Evolutionary conservation across 2,797 vertebrate species (phyloP).

Genomic region (Thunnus albacares): DNA sequence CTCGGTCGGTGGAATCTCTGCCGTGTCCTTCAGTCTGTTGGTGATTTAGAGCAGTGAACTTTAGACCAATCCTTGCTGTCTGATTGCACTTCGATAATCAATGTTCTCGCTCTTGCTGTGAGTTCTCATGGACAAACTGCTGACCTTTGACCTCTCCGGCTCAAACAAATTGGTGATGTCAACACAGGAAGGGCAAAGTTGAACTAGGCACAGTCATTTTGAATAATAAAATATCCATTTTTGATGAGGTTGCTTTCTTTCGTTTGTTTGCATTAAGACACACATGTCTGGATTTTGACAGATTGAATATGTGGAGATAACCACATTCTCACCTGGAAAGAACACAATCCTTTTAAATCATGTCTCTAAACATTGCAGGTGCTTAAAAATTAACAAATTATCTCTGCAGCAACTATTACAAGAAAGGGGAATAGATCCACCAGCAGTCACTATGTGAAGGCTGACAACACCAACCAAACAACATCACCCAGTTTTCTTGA

Average conservation of each 20-base stretch:
- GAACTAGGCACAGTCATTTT: conserved; percentile 12
- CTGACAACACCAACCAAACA: not conserved
- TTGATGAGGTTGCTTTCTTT: conserved; percentile 5
- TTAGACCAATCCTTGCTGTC: conserved; percentile 76
- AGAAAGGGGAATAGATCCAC: not conserved
- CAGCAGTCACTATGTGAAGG: not conserved
- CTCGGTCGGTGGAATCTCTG: conserved; percentile 12
- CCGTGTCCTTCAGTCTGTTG: conserved; percentile 41
- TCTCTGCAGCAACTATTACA: not conserved
- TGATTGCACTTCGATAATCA: conserved; percentile 81
- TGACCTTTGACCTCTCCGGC: conserved; percentile 74
- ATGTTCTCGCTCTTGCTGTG: conserved; percentile 58
- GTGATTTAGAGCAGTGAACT: conserved; percentile 74
- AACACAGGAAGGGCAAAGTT: conserved; percentile 71
- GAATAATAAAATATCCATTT: conserved; percentile 1
- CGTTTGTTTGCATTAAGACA: not conserved
- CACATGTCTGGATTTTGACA: not conserved
- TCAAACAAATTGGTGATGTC: conserved; percentile 58
- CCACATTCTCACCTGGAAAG: not conserved
- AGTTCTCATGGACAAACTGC: conserved; percentile 46
- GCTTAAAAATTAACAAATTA: not conserved
- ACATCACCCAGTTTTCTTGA: not conserved
- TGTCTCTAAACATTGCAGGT: not conserved
- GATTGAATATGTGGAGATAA: not conserved
- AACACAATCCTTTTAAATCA: not conserved